A percentile compares a stretch with the other conserved stretches of the same genome.
Evolutionary conservation across 2,797 vertebrate species (phyloP).

Genomic region (Antennarius maculatus): DNA sequence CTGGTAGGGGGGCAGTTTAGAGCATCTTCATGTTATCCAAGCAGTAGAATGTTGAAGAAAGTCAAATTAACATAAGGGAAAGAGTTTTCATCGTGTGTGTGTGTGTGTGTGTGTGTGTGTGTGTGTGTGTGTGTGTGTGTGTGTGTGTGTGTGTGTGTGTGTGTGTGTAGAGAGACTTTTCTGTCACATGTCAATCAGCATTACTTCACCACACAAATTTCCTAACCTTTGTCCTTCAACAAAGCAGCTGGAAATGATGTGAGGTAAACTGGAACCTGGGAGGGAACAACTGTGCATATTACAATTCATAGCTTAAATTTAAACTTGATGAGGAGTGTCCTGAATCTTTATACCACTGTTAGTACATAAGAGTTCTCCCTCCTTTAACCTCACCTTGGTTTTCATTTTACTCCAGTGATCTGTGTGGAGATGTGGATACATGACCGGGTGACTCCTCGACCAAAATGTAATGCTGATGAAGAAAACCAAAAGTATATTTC

Average conservation of each 20-base stretch:
- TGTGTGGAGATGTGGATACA: conserved; percentile 65
- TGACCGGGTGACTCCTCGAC: conserved; percentile 63
- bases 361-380: not conserved
- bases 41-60: conserved; percentile 17
- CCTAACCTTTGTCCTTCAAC: conserved; percentile 60
- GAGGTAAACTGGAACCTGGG: conserved; percentile 59
- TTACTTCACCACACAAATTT: not conserved
- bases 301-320: conserved; percentile 4
- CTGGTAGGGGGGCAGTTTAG: not conserved
- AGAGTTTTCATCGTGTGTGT: too few relatives aligned
- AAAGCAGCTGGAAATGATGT: conserved; percentile 49
- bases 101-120: too few relatives aligned
- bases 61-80: not conserved
- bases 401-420: conserved; percentile 80
- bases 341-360: not conserved
- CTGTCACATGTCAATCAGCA: too few relatives aligned
- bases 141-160: too few relatives aligned
- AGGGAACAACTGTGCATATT: conserved; percentile 24
- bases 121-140: too few relatives aligned
- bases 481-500: conserved; percentile 22
- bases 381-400: conserved; percentile 52
- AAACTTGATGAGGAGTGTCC: not conserved
- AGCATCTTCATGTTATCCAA: conserved; percentile 21
- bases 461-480: conserved; percentile 69
- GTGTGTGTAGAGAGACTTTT: too few relatives aligned